Evolutionary conservation across 1,140 invertebrate species (phyloP), one percentile per base, ranked within the genome.

Genomic region (Bombus confusus): DNA sequence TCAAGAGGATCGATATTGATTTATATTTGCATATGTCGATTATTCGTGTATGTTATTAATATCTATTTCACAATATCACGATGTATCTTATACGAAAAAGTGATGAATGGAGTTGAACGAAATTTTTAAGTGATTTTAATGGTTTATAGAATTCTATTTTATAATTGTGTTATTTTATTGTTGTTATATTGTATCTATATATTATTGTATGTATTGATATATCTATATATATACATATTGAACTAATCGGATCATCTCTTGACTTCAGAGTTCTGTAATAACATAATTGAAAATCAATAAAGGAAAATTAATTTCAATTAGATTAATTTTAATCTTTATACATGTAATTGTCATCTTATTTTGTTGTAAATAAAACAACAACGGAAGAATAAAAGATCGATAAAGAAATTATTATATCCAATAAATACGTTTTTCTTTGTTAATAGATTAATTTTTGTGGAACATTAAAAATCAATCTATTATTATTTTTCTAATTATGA

Each of bases 1-100:
- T 78, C 41, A 34, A 82, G 71, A 52, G 52, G 31, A 62, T 64
- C 71, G 28, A 73, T 69, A 13, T 43, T 2, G 79, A 72, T 76
- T 25, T 31, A 64, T 18, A 1, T 18, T 81, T 43, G 47, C 3
- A 28, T 28, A 3, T 10, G n/a, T 73, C 18, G 22, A n/a, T 64
- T 25, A n/a, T 43, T 25, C 43, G 13, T 9, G 28, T n/a, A 41
- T 12, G 25, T 15, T 39, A 12, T 5, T 8, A 25, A 52, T 34
- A 52, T 31, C 5, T 10, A 25, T 34, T 34, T 15, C 13, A 2
- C 47, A 8, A 8, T 34, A 18, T 12, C 12, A 31, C 4, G 1
- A n/a, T 12, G 15, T 22, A 41, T 73, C 10, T 31, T 22, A 15
- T 18, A 15, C 25, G 28, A 2, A 6, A 31, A 9, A 34, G 15